phyloP scores from a whole-genome alignment of 2,888 invertebrate species.

The Elysia crispata region DNA sequence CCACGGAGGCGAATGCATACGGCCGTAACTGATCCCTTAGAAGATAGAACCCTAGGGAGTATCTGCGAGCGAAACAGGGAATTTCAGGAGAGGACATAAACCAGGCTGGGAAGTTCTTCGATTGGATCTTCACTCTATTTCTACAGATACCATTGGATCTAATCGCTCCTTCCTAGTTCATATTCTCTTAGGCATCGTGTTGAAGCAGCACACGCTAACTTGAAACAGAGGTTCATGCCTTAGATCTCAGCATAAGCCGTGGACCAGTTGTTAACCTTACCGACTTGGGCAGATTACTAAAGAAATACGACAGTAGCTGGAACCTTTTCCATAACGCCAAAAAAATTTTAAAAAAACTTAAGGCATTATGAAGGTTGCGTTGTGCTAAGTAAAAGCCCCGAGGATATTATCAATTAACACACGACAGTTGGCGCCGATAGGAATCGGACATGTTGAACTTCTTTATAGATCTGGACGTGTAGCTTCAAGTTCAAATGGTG shows the following conservation, averaged over 20 bases:
- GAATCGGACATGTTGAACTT: background rate
- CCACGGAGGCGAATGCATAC: background rate
- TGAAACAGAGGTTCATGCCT: background rate
- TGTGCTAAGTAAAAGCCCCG: background rate
- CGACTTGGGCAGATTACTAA: background rate
- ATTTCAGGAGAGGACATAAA: slow-evolving; percentile 13
- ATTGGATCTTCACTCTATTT: no score
- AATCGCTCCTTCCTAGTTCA: background rate
- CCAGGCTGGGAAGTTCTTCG: background rate
- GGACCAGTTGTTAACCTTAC: background rate
- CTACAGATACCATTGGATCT: no score
- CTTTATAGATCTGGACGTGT: background rate
- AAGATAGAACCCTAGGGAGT: background rate
- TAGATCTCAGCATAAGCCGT: background rate
- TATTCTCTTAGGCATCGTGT: slow-evolving; percentile 1
- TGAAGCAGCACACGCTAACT: slow-evolving; percentile 17
- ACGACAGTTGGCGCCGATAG: background rate
- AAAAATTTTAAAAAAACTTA: background rate
- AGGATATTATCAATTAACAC: background rate
- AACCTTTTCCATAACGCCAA: background rate
- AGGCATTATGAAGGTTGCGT: background rate
- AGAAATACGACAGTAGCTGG: background rate
- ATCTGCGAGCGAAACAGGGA: background rate
- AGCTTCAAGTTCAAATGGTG: background rate
- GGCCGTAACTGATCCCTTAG: background rate